These are phyloP conservation scores for Heliconius congener DNA, from an alignment of 1,140 invertebrate species.

Conservation along the genomic window DNA sequence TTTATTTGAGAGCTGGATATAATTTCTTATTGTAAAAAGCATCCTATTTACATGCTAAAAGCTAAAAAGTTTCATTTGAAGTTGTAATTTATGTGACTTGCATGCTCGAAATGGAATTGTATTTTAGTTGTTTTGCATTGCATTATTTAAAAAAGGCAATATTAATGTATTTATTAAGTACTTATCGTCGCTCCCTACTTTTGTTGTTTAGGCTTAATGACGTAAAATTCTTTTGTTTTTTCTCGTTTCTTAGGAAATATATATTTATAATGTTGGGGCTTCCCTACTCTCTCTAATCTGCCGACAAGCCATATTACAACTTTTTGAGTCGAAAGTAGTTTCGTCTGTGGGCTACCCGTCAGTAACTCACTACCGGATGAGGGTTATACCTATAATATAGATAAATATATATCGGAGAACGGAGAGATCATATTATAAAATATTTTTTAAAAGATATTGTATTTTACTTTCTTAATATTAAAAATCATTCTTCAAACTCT, in stretches of 20 bases:
- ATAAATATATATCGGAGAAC: too few relatives aligned
- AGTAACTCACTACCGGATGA: too few relatives aligned
- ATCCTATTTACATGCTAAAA: constrained; percentile 11
- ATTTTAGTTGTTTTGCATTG: not conserved
- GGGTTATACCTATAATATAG: too few relatives aligned
- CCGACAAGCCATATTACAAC: too few relatives aligned
- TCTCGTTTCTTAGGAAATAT: not conserved
- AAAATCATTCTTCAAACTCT: not conserved
- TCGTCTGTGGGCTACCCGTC: too few relatives aligned
- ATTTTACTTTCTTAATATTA: not conserved
- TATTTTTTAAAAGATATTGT: not conserved
- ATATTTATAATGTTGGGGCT: not conserved
- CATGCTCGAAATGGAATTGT: constrained; percentile 1
- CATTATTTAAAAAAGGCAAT: not conserved
- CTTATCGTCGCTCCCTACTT: too few relatives aligned
- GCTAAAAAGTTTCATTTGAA: constrained; percentile 19
- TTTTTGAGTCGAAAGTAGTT: too few relatives aligned
- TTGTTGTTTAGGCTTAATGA: too few relatives aligned
- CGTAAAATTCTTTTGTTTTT: not conserved
- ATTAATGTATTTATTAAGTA: not conserved
- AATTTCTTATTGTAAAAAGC: constrained; percentile 9
- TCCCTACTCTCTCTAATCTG: too few relatives aligned
- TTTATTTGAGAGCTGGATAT: not conserved
- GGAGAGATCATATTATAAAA: too few relatives aligned
- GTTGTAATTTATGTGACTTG: constrained; percentile 20